Base-by-base conservation (phyloP, 1,140 invertebrate species). In the Sinonovacula constricta region DNA sequence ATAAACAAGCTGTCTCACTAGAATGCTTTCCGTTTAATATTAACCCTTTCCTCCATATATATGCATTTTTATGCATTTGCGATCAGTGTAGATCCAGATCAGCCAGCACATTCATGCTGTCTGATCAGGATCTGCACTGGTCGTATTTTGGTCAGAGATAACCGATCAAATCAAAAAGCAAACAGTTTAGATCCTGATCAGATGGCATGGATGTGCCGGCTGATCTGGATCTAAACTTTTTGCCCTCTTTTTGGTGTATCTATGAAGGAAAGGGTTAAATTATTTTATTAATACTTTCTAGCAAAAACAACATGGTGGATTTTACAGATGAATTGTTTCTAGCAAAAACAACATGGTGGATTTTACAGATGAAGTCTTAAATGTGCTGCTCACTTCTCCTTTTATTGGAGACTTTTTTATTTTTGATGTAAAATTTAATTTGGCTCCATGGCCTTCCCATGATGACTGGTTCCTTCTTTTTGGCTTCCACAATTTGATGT, bases 361-460 rank as follows among this genome's bases (percentile, higher is more conserved):
- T n/a, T n/a, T 12, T 12, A 18, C 10, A 49, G 45, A 18, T 49
- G 45, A 18, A 49, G 45, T 10, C 10, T 10, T 49, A 49, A 18
- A 49, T 10, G 45, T 12, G 45, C 10, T 49, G 45, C 10, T 12
- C 10, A 18, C 10, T 10, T 49, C 33, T 60, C 22, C 28, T 60
- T 26, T 28, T 60, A 26, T 31, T 36, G 12, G 62, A 65, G 12
- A 36, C 26, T 65, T 65, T 65, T 39, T 7, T 14, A 39, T 65
- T 65, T 39, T 65, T 65, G 3, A 65, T 65, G 24, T 39, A 65
- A 36, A 4, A 10, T 45, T 65, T 65, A 10, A 65, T 65, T 34
- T 65, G 62, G n/a, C 5, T 24, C 62, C 62, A 65, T n/a, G 33
- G n/a, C 30, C 62, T 65, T 14, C 45, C 45, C 7, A 7, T 39